phyloP scores from a whole-genome alignment of 1,140 invertebrate species.

The Lethrus apterus region DNA sequence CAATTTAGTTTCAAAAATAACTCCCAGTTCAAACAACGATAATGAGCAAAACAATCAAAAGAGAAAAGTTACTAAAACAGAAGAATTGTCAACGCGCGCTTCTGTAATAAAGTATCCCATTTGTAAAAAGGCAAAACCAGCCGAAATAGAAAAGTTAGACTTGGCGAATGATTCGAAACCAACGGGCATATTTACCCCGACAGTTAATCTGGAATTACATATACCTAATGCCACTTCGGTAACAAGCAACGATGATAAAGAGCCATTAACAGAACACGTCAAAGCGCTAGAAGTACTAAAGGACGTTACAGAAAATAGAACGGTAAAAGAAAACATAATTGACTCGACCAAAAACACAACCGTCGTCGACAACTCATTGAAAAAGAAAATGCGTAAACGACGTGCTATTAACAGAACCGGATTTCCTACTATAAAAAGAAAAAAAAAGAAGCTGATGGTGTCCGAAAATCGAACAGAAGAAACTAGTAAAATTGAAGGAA shows the following conservation, averaged over 20 bases:
- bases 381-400: conserved; percentile 63
- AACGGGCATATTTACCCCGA: conserved; percentile 56
- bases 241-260: conserved; percentile 15
- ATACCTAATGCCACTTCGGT: conserved; percentile 7
- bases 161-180: conserved; percentile 43
- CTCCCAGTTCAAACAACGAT: conserved; percentile 26
- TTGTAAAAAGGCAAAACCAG: conserved; percentile 42
- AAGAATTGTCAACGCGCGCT: conserved; percentile 37
- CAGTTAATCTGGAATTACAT: conserved; percentile 54
- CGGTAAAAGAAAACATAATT: too few relatives aligned
- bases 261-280: conserved; percentile 14
- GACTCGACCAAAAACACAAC: conserved; percentile 7
- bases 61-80: conserved; percentile 2
- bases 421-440: conserved; percentile 80
- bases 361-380: conserved; percentile 37
- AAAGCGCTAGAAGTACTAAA: conserved; percentile 6
- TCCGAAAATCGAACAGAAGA: conserved; percentile 10
- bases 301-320: conserved; percentile 10
- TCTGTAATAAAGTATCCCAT: conserved; percentile 49
- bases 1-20: conserved; percentile 48
- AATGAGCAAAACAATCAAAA: conserved; percentile 2
- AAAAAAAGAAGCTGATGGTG: conserved; percentile 64
- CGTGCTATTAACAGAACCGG: conserved; percentile 78
- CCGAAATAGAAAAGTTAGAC: conserved; percentile 44
- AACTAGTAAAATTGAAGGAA: not conserved